Conservation (phyloP, 2,888 invertebrate species). For the Aphodius granarius region DNA sequence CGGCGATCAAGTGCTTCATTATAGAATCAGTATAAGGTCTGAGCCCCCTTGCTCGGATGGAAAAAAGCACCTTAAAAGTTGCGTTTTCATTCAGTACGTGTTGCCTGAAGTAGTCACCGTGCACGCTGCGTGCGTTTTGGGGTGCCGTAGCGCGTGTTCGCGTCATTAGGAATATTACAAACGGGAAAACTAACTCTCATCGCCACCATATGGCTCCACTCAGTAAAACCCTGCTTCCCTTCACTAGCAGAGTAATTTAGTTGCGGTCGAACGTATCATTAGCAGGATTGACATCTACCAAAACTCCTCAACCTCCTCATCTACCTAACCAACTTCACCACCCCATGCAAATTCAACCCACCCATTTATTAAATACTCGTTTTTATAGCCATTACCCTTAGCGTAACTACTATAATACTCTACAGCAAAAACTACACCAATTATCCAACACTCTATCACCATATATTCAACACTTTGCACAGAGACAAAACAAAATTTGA, state of each 20-base stretch:
- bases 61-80: constrained; percentile 42
- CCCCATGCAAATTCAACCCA: constrained; percentile 12
- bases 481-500: too few species aligned
- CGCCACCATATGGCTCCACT: constrained; percentile 53
- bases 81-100: constrained; percentile 54
- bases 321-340: constrained; percentile 42
- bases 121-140: constrained; percentile 32
- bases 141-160: constrained; percentile 48
- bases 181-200: constrained; percentile 56
- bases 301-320: constrained; percentile 43
- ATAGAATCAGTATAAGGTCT: background rate
- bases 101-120: constrained; percentile 26
- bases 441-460: too few species aligned
- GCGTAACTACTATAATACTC: too few species aligned
- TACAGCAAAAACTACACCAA: background rate
- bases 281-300: constrained; percentile 56
- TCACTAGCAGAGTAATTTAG: constrained; percentile 50
- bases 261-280: constrained; percentile 55
- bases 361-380: background rate
- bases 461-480: too few species aligned
- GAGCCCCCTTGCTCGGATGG: background rate
- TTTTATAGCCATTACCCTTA: background rate
- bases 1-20: constrained; percentile 1
- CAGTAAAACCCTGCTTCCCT: constrained; percentile 41
- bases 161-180: constrained; percentile 58